Evolutionary conservation across 2,797 vertebrate species (phyloP), one percentile per base, ranked within the genome.

Genomic region (Tiaroga cobitis): DNA sequence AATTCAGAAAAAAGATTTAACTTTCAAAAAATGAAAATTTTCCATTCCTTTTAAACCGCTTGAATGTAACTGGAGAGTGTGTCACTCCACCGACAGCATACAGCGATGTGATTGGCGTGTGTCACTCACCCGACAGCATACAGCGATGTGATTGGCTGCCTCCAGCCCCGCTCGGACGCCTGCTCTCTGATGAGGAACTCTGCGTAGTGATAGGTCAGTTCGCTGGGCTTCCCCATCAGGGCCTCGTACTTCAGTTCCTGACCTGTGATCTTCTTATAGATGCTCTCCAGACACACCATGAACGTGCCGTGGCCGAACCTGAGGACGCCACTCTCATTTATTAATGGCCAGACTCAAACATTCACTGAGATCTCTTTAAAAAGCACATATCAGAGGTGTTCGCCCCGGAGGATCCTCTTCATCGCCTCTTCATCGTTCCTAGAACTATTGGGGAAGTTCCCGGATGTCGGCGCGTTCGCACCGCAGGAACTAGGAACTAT

Each of bases 301-400:
- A 98, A 97, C 0, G 96, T 96, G 74, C 97, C 97, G 0, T 98
- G 97, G 32, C 97, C 97, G 87, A 98, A 97, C 92, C 97, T 98
- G 78, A 21, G 2, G 32, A 68, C 3, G 16, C 37, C 29, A 76
- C 19, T 2, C 18, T 26, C 9, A 0, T 26, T 46, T 19, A 34
- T 67, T 15, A 29, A 16, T 13, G 21, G 39, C 19, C 54, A 56
- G 9, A n/a, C 21, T 18, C 24, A 24, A 2, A 0, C 24, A 59
- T 10, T 59, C 9, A 24, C 21, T 15, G 13, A 13, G 15, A 10
- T 43, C 41, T 39, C 3, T 43, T 3, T 3, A 46, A 46, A 34
- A 3, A 49, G 10, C 41, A 11, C 41, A 43, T 11, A 41, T 37
- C 37, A 37, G 37, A 5, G 0, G 37, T 37, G 5, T 37, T 37